These are phyloP conservation scores for Bradypus variegatus DNA, from an alignment of 2,797 vertebrate genomes.

Conservation along the genomic window DNA sequence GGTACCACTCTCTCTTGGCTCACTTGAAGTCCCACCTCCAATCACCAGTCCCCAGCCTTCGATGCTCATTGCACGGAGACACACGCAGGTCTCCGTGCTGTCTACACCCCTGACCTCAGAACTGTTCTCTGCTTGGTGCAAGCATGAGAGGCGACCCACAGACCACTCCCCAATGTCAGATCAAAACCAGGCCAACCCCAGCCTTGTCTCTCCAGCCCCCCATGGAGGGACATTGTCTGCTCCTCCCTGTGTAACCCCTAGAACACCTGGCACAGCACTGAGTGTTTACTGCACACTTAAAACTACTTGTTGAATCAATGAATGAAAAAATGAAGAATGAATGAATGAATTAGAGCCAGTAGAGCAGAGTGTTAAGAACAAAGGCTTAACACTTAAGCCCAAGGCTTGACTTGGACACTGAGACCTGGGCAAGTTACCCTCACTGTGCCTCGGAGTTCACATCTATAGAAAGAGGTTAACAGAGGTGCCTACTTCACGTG, in stretches of 20 bases:
- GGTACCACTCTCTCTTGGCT: background rate
- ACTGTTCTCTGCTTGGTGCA: background rate
- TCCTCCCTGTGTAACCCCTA: background rate
- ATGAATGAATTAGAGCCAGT: background rate
- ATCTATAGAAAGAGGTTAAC: background rate
- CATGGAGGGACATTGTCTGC: fast-evolving
- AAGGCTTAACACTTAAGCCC: background rate
- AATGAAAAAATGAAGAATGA: background rate
- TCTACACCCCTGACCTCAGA: background rate
- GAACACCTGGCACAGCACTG: background rate
- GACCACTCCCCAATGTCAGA: background rate
- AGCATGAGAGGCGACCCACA: background rate
- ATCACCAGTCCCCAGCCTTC: too few relatives aligned
- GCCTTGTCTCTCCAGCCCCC: background rate
- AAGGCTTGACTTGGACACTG: background rate
- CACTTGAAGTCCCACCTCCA: background rate
- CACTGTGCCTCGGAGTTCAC: background rate
- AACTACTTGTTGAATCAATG: background rate
- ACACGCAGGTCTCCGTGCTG: background rate
- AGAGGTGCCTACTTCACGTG: background rate
- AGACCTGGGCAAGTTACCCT: background rate
- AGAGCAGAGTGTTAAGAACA: background rate
- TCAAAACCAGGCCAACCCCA: background rate
- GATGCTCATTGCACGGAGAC: background rate
- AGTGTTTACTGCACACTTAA: background rate